A percentile compares a stretch with the other conserved stretches of the same genome.
Conservation (phyloP, 1,140 invertebrate species). For the Hyles vespertilio region DNA sequence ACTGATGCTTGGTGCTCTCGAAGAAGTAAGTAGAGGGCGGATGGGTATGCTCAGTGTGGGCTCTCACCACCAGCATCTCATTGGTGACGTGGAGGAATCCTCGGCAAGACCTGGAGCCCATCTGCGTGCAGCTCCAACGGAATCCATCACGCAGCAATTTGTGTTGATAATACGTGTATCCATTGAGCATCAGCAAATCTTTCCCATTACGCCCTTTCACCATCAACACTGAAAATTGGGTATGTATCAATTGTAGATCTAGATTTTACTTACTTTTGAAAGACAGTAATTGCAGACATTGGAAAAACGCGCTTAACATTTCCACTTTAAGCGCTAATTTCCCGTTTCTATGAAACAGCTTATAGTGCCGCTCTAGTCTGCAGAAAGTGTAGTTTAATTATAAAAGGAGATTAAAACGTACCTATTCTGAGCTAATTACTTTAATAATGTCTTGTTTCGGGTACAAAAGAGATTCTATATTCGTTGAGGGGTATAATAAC, state of each 20-base stretch:
- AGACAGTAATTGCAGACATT: too few species aligned
- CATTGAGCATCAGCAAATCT: constrained; percentile 58
- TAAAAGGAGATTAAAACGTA: too few species aligned
- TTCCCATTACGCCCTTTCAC: constrained; percentile 62
- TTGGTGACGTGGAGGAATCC: constrained; percentile 62
- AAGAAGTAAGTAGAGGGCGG: constrained; percentile 51
- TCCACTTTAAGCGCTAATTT: too few species aligned
- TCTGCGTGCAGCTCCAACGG: constrained; percentile 67
- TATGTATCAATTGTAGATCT: constrained; percentile 9
- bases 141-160: constrained; percentile 55
- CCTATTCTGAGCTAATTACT: too few species aligned
- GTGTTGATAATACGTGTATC: constrained; percentile 65
- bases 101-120: constrained; percentile 64
- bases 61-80: constrained; percentile 55
- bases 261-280: neutral
- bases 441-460: too few species aligned
- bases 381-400: too few species aligned
- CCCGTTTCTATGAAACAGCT: too few species aligned
- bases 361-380: too few species aligned
- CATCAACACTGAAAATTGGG: constrained; percentile 52
- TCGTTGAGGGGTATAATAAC: too few species aligned
- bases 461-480: too few species aligned
- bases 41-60: constrained; percentile 59
- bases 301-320: too few species aligned
- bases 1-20: constrained; percentile 37